Percentiles rank a stretch among this genome's conserved stretches.
These are phyloP conservation scores for Andrena minutula DNA, from an alignment of 2,888 invertebrate species.

Conservation along the genomic window DNA sequence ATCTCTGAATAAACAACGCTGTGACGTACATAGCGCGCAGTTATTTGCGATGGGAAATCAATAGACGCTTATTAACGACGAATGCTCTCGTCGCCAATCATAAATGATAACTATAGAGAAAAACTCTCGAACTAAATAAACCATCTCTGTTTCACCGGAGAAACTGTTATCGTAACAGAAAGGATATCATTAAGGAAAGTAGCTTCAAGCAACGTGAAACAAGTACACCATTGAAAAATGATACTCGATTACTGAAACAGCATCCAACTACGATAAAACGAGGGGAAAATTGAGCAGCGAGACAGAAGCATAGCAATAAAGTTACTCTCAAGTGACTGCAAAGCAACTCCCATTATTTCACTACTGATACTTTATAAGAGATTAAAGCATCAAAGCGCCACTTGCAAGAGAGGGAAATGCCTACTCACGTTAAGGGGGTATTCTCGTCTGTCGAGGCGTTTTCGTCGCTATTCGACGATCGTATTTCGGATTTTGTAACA, in stretches of 20 bases:
- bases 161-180: not conserved
- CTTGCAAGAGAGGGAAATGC: not conserved
- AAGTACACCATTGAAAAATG: not conserved
- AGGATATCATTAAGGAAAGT: not conserved
- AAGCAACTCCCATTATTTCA: not conserved
- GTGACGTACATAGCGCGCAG: too few species aligned
- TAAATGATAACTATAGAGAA: not conserved
- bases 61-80: not conserved
- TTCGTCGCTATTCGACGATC: too few species aligned
- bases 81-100: not conserved
- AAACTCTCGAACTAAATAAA: too few species aligned
- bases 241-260: not conserved
- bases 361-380: not conserved
- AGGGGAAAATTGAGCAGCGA: too few species aligned
- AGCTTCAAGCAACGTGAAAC: too few species aligned
- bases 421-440: conserved; percentile 9
- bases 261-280: too few species aligned
- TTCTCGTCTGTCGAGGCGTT: too few species aligned
- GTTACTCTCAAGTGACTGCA: not conserved
- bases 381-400: not conserved
- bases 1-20: not conserved
- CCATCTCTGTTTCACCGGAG: too few species aligned
- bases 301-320: not conserved
- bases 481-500: too few species aligned
- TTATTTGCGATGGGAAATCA: too few species aligned